Base-by-base conservation (phyloP, 2,113 vertebrate species). In the Periophthalmus modestus region DNA sequence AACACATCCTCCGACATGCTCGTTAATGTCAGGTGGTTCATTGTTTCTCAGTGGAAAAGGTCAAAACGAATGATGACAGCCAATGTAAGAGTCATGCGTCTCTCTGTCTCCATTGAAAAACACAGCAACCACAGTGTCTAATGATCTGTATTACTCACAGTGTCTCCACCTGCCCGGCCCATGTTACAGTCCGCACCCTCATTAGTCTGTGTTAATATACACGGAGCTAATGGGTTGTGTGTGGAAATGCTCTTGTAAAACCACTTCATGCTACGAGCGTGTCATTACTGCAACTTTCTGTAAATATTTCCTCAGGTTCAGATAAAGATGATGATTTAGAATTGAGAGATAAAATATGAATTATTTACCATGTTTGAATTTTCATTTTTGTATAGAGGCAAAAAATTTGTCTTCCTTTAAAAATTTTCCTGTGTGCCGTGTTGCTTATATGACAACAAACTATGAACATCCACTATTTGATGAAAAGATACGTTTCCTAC, bases 171-270 rank as follows among this genome's bases (percentile, higher is more conserved):
- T 81, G 72, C 52, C 68, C 28, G 72, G 72, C 75, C 74, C 71
- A 47, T 57, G 72, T 68, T 79, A 68, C 74, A 78, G 77, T 66
- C 61, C 48, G 62, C 55, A 77, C 59, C 74, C 66, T 86, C 79
- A 86, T 88, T 79, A 80, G 72, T 66, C 63, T 62, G 71, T 36
- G 74, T 80, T 87, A 85, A 83, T 87, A 69, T 28, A 71, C 33
- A 6, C 78, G 46, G 50, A 24, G 62, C 70, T 81, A 85, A 87
- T 78, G 74, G 79, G 28, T 66, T 55, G 69, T 73, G 71, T 66
- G 69, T 75, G 71, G 79, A 85, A 82, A 79, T 68, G 66, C 67
- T 79, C 71, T 80, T 73, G 39, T 43, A 58, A 71, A 71, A 36
- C 23, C 19, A 24, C 55, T 50, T 75, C 34, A 36, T 81, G 66